These are phyloP conservation scores for Cervus canadensis DNA, from an alignment of 2,113 vertebrate species.

Conservation along the genomic window DNA sequence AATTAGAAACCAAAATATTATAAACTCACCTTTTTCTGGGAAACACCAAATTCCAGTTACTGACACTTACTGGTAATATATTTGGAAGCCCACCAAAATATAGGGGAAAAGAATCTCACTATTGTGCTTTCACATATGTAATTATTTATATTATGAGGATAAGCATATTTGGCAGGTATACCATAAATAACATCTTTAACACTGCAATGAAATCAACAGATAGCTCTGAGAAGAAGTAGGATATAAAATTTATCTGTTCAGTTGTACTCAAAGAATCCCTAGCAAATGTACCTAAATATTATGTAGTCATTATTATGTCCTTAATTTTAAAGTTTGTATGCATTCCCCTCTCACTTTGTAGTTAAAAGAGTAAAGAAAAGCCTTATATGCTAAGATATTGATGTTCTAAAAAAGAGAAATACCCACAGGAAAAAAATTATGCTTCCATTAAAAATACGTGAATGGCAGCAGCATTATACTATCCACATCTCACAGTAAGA, in stretches of 20 bases:
- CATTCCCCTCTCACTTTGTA: conserved; percentile 9
- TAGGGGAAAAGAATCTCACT: background rate
- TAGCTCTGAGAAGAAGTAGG: background rate
- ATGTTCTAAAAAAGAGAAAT: background rate
- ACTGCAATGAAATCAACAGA: background rate
- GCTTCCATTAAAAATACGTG: background rate
- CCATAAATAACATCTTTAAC: background rate
- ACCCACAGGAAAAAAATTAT: background rate
- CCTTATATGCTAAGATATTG: background rate
- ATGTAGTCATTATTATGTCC: background rate
- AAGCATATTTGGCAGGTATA: background rate
- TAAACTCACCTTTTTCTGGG: conserved; percentile 26
- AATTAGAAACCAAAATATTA: conserved; percentile 19
- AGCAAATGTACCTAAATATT: background rate
- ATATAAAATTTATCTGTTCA: background rate
- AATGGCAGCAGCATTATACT: background rate
- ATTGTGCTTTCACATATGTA: background rate
- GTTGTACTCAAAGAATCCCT: background rate
- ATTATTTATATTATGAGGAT: background rate
- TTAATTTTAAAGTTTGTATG: background rate
- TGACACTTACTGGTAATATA: background rate
- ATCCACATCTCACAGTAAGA: background rate
- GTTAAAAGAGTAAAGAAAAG: background rate
- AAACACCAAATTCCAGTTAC: background rate
- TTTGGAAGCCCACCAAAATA: background rate